Evolutionary conservation across 2,113 vertebrate genomes (phyloP).

Genomic region (Heterochromis multidens): DNA sequence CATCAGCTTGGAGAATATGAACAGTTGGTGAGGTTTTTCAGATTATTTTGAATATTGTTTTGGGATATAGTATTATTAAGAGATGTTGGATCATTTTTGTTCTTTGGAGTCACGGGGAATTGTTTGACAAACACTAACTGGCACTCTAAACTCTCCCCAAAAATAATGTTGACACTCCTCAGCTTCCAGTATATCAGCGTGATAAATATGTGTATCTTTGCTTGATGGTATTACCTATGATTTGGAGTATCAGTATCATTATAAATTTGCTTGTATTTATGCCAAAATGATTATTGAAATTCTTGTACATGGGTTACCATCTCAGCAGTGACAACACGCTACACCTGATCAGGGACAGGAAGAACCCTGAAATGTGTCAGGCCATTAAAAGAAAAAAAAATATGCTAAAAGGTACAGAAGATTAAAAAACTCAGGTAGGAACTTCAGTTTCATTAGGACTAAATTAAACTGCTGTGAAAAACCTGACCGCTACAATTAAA

Average conservation of each 20-base stretch:
- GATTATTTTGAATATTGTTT: background rate
- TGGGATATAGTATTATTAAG: background rate
- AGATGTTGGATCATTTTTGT: background rate
- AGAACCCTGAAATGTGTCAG: background rate
- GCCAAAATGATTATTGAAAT: background rate
- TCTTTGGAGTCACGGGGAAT: background rate
- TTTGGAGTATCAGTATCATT: background rate
- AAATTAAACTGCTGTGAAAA: background rate
- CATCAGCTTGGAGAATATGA: slow-evolving; percentile 3
- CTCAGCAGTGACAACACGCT: background rate
- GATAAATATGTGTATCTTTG: background rate
- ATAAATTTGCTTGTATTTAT: background rate
- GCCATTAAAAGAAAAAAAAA: background rate
- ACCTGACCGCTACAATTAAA: background rate
- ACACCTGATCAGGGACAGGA: background rate
- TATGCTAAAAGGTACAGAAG: background rate
- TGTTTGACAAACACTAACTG: background rate
- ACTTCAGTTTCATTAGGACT: background rate
- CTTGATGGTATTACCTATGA: background rate
- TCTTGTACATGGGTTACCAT: background rate
- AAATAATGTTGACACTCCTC: background rate
- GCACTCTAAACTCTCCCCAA: background rate
- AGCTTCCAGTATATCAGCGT: background rate
- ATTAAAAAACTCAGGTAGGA: background rate
- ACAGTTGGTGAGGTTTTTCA: background rate